phyloP scores from a whole-genome alignment of 2,888 invertebrate species.

The Cremastinae sp. region DNA sequence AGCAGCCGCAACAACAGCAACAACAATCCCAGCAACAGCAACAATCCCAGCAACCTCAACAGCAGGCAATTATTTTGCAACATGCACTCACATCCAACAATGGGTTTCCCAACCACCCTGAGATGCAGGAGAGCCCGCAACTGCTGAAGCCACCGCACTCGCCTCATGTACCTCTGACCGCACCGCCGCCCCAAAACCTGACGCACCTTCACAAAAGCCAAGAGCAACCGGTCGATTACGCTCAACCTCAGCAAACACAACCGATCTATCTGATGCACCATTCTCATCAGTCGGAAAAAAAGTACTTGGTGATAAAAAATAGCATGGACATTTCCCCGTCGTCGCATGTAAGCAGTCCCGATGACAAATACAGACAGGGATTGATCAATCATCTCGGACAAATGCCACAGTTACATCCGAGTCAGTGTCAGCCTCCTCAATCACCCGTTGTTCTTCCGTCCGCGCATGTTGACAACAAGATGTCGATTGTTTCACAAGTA shows the following conservation, averaged over 20 bases:
- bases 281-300: slow-evolving; percentile 82
- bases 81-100: slow-evolving; percentile 79
- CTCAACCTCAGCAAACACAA: slow-evolving; percentile 68
- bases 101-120: slow-evolving; percentile 73
- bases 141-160: slow-evolving; percentile 73
- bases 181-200: slow-evolving; percentile 71
- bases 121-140: slow-evolving; percentile 71
- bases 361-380: slow-evolving; percentile 76
- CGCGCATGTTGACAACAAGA: slow-evolving; percentile 74
- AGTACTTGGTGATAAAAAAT: slow-evolving; percentile 84
- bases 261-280: slow-evolving; percentile 73
- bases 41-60: slow-evolving; percentile 74
- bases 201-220: slow-evolving; percentile 73
- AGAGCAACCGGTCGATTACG: slow-evolving; percentile 76
- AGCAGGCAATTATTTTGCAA: slow-evolving; percentile 79
- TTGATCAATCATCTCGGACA: slow-evolving; percentile 74
- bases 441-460: slow-evolving; percentile 72
- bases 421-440: slow-evolving; percentile 74
- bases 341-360: slow-evolving; percentile 79
- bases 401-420: slow-evolving; percentile 69
- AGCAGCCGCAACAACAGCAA: slow-evolving; percentile 75
- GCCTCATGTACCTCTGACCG: slow-evolving; percentile 71
- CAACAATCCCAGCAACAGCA: slow-evolving; percentile 67
- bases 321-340: slow-evolving; percentile 72
- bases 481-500: slow-evolving; percentile 74